Evolutionary conservation across 2,888 invertebrate genomes (phyloP).

Genomic region (Cordylochernes scorpioides): DNA sequence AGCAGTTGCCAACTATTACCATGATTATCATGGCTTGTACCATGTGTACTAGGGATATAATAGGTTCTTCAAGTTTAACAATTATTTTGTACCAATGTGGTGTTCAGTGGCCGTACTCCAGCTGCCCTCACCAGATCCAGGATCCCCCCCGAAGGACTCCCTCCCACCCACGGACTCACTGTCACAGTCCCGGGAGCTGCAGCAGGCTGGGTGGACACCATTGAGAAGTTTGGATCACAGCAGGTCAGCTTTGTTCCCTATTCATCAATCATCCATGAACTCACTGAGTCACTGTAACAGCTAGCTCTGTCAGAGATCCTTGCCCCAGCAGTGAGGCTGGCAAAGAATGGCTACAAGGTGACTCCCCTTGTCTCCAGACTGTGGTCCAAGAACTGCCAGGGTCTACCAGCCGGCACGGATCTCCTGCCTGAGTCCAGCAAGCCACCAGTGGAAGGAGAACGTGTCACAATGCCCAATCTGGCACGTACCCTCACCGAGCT

Average conservation of each 20-base stretch:
- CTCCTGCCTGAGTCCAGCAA: constrained; percentile 19
- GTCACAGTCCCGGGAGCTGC: constrained; percentile 22
- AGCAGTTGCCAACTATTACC: too few relatives aligned
- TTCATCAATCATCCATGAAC: too few relatives aligned
- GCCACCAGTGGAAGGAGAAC: constrained; percentile 20
- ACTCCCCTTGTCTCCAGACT: constrained; percentile 16
- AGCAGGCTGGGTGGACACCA: constrained; percentile 19
- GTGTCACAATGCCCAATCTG: constrained; percentile 17
- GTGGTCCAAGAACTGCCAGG: constrained; percentile 13
- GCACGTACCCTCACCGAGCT: constrained; percentile 6
- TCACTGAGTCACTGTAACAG: too few relatives aligned
- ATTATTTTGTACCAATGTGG: too few relatives aligned
- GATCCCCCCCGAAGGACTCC: constrained; percentile 10
- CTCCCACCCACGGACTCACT: constrained; percentile 17
- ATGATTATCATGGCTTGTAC: too few relatives aligned
- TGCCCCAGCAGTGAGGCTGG: constrained; percentile 18
- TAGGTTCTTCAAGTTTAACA: too few relatives aligned
- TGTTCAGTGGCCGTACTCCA: too few relatives aligned
- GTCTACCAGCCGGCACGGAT: constrained; percentile 16
- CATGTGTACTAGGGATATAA: too few relatives aligned
- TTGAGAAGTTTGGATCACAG: constrained; percentile 19
- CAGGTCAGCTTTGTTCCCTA: constrained; percentile 18
- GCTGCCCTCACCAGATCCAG: too few relatives aligned
- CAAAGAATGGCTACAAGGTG: constrained; percentile 20
- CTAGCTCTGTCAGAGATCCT: constrained; percentile 17